These are phyloP conservation scores for Lepus oiostolus DNA, from an alignment of 2,797 vertebrate species.

Conservation along the genomic window DNA sequence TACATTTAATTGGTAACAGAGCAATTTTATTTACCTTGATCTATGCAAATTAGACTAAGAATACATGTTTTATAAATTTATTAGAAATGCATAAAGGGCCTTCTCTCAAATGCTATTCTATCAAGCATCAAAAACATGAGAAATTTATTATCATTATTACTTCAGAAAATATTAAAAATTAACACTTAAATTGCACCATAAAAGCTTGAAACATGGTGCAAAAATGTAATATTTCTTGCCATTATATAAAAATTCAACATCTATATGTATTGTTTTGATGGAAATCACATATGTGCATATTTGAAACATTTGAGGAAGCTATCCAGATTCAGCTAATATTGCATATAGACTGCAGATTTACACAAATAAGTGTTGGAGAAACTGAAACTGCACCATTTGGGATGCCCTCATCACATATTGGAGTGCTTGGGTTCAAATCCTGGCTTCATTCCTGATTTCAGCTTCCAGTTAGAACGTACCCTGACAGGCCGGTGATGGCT, in stretches of 20 bases:
- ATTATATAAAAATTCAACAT: constrained; percentile 82
- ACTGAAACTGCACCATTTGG: not conserved
- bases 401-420: too few relatives aligned
- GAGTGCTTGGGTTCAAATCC: too few relatives aligned
- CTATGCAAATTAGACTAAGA: constrained; percentile 19
- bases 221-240: constrained; percentile 82
- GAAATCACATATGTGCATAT: constrained; percentile 75
- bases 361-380: not conserved
- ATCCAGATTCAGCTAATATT: constrained; percentile 75
- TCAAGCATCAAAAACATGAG: constrained; percentile 69
- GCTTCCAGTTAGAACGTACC: too few relatives aligned
- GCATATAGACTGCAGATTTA: constrained; percentile 46
- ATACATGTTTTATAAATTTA: not conserved
- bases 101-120: constrained; percentile 26
- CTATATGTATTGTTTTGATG: constrained; percentile 83
- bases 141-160: constrained; percentile 86
- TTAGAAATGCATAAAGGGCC: not conserved
- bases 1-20: not conserved
- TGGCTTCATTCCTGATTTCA: too few relatives aligned
- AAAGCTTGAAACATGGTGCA: constrained; percentile 87
- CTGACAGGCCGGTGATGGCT: too few relatives aligned
- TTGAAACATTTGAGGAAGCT: constrained; percentile 76
- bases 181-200: constrained; percentile 85
- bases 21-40: constrained; percentile 2
- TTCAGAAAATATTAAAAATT: constrained; percentile 81